These are phyloP conservation scores for Zophobas morio DNA, from an alignment of 1,140 invertebrate genomes.

Conservation along the genomic window DNA sequence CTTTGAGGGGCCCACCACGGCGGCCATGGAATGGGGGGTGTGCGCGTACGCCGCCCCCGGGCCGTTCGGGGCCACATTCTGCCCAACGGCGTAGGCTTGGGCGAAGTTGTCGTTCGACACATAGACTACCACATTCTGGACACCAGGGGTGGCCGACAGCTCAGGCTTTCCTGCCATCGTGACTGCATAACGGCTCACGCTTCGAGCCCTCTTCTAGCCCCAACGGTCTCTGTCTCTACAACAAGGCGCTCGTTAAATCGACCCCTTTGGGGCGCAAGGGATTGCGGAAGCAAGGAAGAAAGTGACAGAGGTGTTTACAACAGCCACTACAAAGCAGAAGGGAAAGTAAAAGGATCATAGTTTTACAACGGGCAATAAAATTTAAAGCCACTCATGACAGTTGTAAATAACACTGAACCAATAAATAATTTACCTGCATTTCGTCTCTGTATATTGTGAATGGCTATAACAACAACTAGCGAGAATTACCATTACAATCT, in stretches of 20 bases:
- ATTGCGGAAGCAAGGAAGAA: neutral
- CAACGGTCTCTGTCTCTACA: constrained; percentile 61
- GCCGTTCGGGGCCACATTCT: constrained; percentile 59
- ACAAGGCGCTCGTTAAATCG: constrained; percentile 37
- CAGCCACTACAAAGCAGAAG: constrained; percentile 37
- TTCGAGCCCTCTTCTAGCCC: constrained; percentile 63
- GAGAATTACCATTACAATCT: constrained; percentile 67
- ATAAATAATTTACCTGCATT: constrained; percentile 65
- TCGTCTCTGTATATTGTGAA: constrained; percentile 63
- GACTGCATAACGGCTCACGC: constrained; percentile 66
- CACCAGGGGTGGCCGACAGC: constrained; percentile 64
- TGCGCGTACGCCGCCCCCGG: constrained; percentile 51
- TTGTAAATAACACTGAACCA: constrained; percentile 49
- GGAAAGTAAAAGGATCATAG: constrained; percentile 49
- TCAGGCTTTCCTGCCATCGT: constrained; percentile 69
- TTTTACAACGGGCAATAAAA: constrained; percentile 55
- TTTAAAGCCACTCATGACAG: constrained; percentile 52
- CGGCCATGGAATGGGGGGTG: constrained; percentile 60
- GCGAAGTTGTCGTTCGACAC: constrained; percentile 69
- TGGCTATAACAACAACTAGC: constrained; percentile 53
- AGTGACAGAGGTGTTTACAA: neutral
- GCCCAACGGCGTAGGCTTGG: constrained; percentile 66
- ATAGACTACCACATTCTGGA: constrained; percentile 70
- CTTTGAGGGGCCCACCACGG: constrained; percentile 58
- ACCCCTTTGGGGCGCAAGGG: neutral